Evolutionary conservation across 2,888 invertebrate genomes (phyloP), one percentile per base, ranked within the genome.

Genomic region (Acronicta alni): DNA sequence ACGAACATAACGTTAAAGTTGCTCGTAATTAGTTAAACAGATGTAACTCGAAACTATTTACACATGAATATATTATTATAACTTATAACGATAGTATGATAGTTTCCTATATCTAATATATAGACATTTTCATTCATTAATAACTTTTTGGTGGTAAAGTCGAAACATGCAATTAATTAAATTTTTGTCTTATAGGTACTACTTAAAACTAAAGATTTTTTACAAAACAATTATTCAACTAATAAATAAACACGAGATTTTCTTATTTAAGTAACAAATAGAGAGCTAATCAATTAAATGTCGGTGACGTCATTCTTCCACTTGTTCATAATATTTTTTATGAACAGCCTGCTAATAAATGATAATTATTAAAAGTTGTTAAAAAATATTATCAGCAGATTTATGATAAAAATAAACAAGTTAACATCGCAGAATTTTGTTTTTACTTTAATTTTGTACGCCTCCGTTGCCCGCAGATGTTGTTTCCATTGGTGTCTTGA

Each of bases 1-100:
- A 17, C 66, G 48, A 72, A 69, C 60, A 56, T 72, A 76, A 72
- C 69, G 18, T 49, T 56, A 63, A 70, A 70, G 35, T 67, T 65
- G 60, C 49, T 54, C 63, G 62, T 7, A 35, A 32, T 35, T 35
- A 6, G 6, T 35, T 49, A 49, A 66, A 60, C 39, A 57, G 32
- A 54, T 52, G 23, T 46, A 67, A 53, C 35, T 59, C 49, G 44
- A 18, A 47, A 30, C 26, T 74, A 69, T 74, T 69, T 75, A 75
- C 76, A 75, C 17, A 52, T 16, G 32, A 58, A 57, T 68, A 65
- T 32, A 5, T 10, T 30, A 10, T 7, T 30, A 30, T 30, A 12
- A 12, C 30, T 30, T 65, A 57, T 61, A 75, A 75, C 60, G 47
- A 58, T 69, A 47, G 54, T 54, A 56, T 38, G 49, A 57, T 23